Evolutionary conservation across 2,797 vertebrate species (phyloP), one percentile per base, ranked within the genome.

Genomic region (Anolis apletophallus): DNA sequence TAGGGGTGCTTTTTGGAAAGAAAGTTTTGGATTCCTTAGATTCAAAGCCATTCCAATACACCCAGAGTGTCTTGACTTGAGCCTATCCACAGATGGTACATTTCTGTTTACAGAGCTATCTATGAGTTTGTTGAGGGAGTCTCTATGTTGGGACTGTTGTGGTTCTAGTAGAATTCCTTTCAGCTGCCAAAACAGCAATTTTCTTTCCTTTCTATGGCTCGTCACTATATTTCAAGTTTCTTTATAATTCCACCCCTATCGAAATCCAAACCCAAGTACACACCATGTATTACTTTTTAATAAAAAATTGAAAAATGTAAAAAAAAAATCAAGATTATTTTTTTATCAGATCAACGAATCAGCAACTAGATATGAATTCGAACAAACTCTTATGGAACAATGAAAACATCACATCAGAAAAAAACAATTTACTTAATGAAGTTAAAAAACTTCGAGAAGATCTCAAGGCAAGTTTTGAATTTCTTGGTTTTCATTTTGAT

Each of bases 351-450:
- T 86, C 92, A 81, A 97, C 94, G 88, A 97, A 97, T 93, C 91
- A 96, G 83, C 94, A 97, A 52, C 92, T 98, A 14, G 93, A 95
- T 86, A 91, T 80, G 69, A 93, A 67, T 88, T 96, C 95, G 81
- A 95, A 95, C 84, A 94, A 96, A 84, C 89, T 98, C 80, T 95
- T 96, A 88, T 89, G 94, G 90, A 96, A 98, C 90, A 98, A 97
- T 85, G 95, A 96, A 72, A 88, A 93, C 83, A 91, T 97, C 90
- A 80, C 93, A 86, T 92, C 96, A 88, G 94, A 97, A 91, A 94
- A 94, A 91, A 95, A 94, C 89, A 88, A 29, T 84, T 90, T 88
- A 86, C 85, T 90, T 61, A 88, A 90, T 93, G 93, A 97, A 92
- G 80, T 96, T 71, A 95, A 96, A 93, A 93, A 93, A 32, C 93